Base-by-base conservation (phyloP, 1,140 invertebrate species). In the Calycopis cecrops region DNA sequence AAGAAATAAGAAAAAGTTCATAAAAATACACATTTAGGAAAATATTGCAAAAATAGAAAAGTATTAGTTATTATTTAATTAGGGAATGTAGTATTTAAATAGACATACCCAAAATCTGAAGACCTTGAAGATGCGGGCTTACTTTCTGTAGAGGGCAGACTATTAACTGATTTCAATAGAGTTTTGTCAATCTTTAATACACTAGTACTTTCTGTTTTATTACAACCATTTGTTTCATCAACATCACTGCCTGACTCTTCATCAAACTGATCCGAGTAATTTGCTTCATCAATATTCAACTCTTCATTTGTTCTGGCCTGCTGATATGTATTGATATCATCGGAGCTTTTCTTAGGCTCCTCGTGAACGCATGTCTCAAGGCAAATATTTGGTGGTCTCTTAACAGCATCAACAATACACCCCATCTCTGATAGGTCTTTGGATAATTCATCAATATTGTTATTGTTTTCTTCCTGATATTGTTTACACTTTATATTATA, bases 231-330 rank as follows among this genome's bases (percentile, higher is more conserved):
- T 11, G 60, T 40, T 52, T 69, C 53, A 37, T 73, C 69, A n/a
- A 52, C 58, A 18, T 80, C 83, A 65, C 76, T 82, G 11, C 71
- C 69, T 44, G 54, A 55, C 33, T 84, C 81, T 9, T 88, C 84
- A 61, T 88, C 87, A 68, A 88, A 88, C 50, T 88, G 83, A 65
- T 88, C 87, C 10, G 83, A 86, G 60, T 84, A 85, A 35, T 73
- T 76, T 28, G 77, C 73, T 9, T 85, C 78, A 12, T 82, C 73
- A 35, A 69, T 50, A 48, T 67, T 63, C 48, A 62, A 40, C 16
- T 71, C 61, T 14, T 68, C 48, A 38, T 44, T 33, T 52, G 3
- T 52, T 17, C 16, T 35, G 4, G 40, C n/a, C n/a, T n/a, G n/a
- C n/a, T 16, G 14, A 9, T 44, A 16, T n/a, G 17, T 44, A 12